phyloP scores from a whole-genome alignment of 2,888 invertebrate genomes.

The Labia minor region DNA sequence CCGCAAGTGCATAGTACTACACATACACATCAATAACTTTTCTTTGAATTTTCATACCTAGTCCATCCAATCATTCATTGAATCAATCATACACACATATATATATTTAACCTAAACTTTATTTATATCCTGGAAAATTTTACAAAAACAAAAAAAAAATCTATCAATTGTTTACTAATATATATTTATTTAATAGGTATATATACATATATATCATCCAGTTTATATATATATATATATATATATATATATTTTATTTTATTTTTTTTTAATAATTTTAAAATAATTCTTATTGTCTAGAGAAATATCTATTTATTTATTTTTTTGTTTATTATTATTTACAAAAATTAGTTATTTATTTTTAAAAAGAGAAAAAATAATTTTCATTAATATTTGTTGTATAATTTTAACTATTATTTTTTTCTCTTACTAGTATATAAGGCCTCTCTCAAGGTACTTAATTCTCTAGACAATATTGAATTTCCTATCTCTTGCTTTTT shows the following conservation, averaged over 20 bases:
- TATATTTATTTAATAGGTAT: too few relatives aligned
- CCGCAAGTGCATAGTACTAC: constrained; percentile 26
- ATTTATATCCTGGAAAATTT: too few relatives aligned
- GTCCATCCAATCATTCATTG: constrained; percentile 14
- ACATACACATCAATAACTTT: constrained; percentile 20
- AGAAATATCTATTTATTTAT: constrained; percentile 17
- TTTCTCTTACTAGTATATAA: background rate
- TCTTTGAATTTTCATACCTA: background rate
- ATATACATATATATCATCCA: too few relatives aligned
- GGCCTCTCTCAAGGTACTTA: background rate
- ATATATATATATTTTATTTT: constrained; percentile 22
- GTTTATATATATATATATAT: constrained; percentile 22
- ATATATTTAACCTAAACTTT: constrained; percentile 15
- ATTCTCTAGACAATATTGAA: background rate
- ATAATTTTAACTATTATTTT: background rate
- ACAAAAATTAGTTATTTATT: too few relatives aligned
- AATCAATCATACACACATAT: background rate
- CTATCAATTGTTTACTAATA: too few relatives aligned
- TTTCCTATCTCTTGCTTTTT: background rate
- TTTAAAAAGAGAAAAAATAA: too few relatives aligned
- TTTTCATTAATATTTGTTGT: too few relatives aligned
- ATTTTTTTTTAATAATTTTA: background rate
- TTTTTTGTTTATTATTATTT: background rate
- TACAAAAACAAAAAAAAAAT: constrained; percentile 29
- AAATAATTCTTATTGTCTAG: background rate